Base-by-base conservation (phyloP, 2,888 invertebrate genomes). In the Nephrotoma flavescens region DNA sequence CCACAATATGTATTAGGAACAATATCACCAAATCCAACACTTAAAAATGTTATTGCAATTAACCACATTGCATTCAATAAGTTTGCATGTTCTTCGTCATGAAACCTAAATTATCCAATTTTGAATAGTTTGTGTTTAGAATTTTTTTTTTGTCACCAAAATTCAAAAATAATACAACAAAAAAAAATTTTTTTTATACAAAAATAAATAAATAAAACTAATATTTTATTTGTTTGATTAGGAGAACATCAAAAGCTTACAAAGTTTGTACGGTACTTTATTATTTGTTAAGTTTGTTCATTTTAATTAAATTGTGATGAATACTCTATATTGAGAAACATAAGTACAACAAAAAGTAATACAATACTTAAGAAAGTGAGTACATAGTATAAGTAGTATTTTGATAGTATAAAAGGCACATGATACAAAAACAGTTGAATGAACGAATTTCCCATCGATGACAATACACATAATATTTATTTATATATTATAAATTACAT, bases 1-100 rank as follows among this genome's bases (percentile, higher is more conserved):
- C 99, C 99, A 94, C 99, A 99, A 94, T 99, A 99, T 89, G 99
- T 99, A 94, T 99, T 99, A 92, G 99, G 99, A 92, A 99, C 99
- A 92, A 99, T 98, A 94, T 99, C 99, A 92, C 99, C 99, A 94
- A 99, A 99, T 92, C 99, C 99, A 91, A 99, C 98, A 93, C 99
- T 99, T 92, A 99, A 96, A 95, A 99, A 99, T 91, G 99, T 99
- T 92, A 99, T 99, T 91, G 99, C 98, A 92, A 99, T 99, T 93
- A 99, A 96, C 99, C 99, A 99, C 97, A 99, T 98, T 91, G 99
- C 98, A 94, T 99, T 99, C 92, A 98, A 95, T 92, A 99, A 96
- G 94, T 99, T 99, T 92, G 98, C 98, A 93, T 99, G 98, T 93
- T 98, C 97, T 93, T 97, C 97, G 92, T 99, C 98, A 94, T 99